A percentile compares a stretch with the other conserved stretches of the same genome.
Evolutionary conservation across 2,797 vertebrate genomes (phyloP).

Genomic region (Neosilurus mollespiculum): DNA sequence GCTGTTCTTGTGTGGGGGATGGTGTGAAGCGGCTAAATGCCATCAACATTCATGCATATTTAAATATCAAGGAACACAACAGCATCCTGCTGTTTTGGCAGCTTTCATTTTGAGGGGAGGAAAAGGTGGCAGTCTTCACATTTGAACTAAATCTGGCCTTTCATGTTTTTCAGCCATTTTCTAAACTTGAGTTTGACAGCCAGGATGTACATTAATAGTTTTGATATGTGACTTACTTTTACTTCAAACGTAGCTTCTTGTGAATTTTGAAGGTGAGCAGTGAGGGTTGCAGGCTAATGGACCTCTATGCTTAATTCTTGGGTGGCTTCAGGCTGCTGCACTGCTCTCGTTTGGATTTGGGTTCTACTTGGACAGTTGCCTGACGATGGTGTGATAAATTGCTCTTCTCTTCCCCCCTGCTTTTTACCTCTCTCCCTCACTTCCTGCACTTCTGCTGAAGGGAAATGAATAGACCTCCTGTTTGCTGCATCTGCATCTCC

Average conservation of each 20-base stretch:
- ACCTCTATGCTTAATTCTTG: background rate
- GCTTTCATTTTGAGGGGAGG: conserved; percentile 2
- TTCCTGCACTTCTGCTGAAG: conserved; percentile 59
- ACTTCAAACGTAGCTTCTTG: background rate
- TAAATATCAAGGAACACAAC: conserved; percentile 29
- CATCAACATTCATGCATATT: conserved; percentile 33
- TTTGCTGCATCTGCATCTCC: conserved; percentile 67
- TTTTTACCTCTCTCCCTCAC: conserved; percentile 35
- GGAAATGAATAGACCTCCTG: conserved; percentile 68
- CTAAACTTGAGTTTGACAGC: background rate
- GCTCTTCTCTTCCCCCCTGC: conserved; percentile 50
- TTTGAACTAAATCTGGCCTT: background rate
- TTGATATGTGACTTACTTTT: background rate
- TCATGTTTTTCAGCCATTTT: background rate
- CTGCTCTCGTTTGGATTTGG: conserved; percentile 32
- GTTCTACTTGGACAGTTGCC: conserved; percentile 61
- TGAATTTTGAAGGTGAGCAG: background rate
- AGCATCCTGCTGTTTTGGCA: conserved; percentile 7
- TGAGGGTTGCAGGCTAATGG: background rate
- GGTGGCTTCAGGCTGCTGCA: conserved; percentile 17
- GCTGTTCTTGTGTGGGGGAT: background rate
- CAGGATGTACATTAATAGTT: background rate
- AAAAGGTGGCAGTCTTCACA: background rate
- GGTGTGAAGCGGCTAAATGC: conserved; percentile 21
- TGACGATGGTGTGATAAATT: conserved; percentile 64